phyloP scores from a whole-genome alignment of 2,113 vertebrate species.

The Xyrauchen texanus region DNA sequence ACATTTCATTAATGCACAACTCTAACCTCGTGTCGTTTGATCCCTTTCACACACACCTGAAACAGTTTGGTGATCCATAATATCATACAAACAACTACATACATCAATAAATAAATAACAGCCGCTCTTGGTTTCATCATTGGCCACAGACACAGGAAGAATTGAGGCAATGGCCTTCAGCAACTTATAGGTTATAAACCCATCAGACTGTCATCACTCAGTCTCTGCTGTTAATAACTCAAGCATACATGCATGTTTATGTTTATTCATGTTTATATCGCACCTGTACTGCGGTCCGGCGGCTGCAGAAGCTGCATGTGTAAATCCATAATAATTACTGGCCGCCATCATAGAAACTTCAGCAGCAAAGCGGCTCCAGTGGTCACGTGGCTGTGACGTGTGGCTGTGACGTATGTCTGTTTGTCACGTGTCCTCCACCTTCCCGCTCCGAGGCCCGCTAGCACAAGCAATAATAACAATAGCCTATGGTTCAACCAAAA shows the following conservation, averaged over 20 bases:
- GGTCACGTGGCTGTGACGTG: slow-evolving; percentile 8
- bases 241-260: neutral
- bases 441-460: too few species aligned
- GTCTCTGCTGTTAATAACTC: too few species aligned
- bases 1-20: too few species aligned
- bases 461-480: too few species aligned
- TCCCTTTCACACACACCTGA: too few species aligned
- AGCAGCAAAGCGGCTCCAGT: slow-evolving; percentile 47
- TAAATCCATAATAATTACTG: slow-evolving; percentile 75
- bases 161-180: too few species aligned
- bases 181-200: too few species aligned
- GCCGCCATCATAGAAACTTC: slow-evolving; percentile 80
- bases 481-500: too few species aligned
- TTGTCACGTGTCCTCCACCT: too few species aligned
- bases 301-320: slow-evolving; percentile 69
- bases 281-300: slow-evolving; percentile 81
- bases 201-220: too few species aligned
- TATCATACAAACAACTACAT: neutral
- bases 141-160: neutral
- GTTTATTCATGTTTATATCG: neutral
- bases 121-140: neutral
- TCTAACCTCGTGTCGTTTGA: too few species aligned
- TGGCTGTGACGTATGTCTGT: slow-evolving; percentile 1
- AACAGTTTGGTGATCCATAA: neutral
- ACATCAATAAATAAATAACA: slow-evolving; percentile 10